A percentile compares a stretch with the other conserved stretches of the same genome.
Evolutionary conservation across 2,113 vertebrate genomes (phyloP).

Genomic region (Myrmecobius fasciatus): DNA sequence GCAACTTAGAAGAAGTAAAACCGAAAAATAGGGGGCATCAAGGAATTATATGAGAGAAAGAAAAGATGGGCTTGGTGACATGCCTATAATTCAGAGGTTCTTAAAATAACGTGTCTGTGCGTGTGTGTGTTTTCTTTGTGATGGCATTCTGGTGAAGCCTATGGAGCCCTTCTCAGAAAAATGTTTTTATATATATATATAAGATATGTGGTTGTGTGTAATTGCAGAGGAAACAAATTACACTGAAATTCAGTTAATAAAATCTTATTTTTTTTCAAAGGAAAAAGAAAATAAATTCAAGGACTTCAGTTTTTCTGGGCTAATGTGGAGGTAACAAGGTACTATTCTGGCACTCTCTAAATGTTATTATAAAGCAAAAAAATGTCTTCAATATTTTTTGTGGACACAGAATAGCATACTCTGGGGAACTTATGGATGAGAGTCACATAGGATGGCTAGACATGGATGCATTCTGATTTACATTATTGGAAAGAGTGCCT

Average conservation of each 20-base stretch:
- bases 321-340: not conserved
- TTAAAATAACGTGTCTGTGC: not conserved
- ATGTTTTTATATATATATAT: not conserved
- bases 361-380: not conserved
- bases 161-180: not conserved
- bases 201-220: not conserved
- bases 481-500: not conserved
- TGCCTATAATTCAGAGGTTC: not conserved
- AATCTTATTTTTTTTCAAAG: not conserved
- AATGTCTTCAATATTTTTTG: not conserved
- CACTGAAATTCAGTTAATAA: not conserved
- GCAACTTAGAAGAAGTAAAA: not conserved
- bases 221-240: not conserved
- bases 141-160: not conserved
- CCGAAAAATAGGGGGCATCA: not conserved
- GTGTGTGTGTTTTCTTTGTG: too few relatives aligned
- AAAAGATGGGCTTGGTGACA: not conserved
- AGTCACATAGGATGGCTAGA: not conserved
- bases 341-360: not conserved
- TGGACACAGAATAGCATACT: not conserved
- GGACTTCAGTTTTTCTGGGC: not conserved
- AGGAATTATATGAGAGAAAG: not conserved
- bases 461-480: not conserved
- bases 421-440: not conserved
- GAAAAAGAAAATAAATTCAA: not conserved